Evolutionary conservation across 2,888 invertebrate species (phyloP), one percentile per base, ranked within the genome.

Genomic region (Bellardia pandia): DNA sequence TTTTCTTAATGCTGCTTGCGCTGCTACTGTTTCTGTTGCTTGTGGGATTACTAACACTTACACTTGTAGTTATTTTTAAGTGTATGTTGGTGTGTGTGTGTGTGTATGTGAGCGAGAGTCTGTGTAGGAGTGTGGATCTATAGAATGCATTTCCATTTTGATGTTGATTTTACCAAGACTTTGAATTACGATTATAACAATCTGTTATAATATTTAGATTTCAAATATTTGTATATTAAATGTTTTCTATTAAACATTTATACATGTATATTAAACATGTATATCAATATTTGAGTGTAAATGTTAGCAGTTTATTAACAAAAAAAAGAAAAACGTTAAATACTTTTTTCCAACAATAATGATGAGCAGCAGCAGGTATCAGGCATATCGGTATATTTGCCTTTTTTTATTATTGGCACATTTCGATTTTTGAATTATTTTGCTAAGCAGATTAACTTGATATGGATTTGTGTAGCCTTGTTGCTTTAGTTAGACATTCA

Each of bases 141-240:
- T 13, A 13, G 11, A 45, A n/a, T 56, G n/a, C n/a, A 2, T 13
- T 45, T 48, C 23, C 11, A 23, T 37, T 45, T 48, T 76, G 42
- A 56, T 85, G 85, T 79, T 72, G 74, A 75, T 75, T 74, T 74
- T 56, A 42, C 23, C 53, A 69, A 79, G 69, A 45, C 62, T 80
- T 80, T 80, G 75, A 80, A 76, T 80, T 79, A 80, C 79, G 80
- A 85, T 85, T 85, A 85, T 75, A 80, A 80, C 80, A 80, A 85
- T 79, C 74, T 75, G 74, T 79, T 68, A 62, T 62, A 85, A 85
- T 80, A 85, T 85, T 85, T 85, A 75, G 79, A 56, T 58, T 69
- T 64, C 56, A 75, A 80, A 85, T 80, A 80, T 80, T 80, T 62
- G 75, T 85, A 40, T 62, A 69, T 85, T 69, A 79, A 79, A 85